Evolutionary conservation across 2,888 invertebrate genomes (phyloP).

Genomic region (Nemoura dubitans): DNA sequence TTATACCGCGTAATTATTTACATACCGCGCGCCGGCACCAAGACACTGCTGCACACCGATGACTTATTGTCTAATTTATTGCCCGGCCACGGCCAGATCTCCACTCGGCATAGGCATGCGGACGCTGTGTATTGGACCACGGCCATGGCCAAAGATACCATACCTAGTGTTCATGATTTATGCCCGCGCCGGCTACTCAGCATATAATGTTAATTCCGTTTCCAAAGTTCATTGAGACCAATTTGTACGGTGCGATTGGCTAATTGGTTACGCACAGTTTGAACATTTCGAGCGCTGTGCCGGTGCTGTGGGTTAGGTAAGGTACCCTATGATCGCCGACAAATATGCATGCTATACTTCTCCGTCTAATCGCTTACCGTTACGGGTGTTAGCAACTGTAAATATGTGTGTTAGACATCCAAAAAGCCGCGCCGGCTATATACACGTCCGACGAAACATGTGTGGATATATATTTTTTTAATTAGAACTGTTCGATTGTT

Average conservation of each 20-base stretch:
- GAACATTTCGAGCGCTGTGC: not conserved
- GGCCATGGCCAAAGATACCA: not conserved
- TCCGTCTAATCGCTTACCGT: not conserved
- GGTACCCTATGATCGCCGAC: not conserved
- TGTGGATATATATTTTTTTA: not conserved
- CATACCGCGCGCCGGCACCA: not conserved
- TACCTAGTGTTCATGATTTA: conserved; percentile 16
- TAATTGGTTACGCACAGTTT: conserved; percentile 47
- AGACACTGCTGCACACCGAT: conserved; percentile 12
- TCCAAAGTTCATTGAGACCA: conserved; percentile 45
- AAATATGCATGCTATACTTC: not conserved
- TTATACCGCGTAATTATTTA: not conserved
- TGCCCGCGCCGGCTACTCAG: not conserved
- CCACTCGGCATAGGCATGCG: not conserved
- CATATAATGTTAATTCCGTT: conserved; percentile 31
- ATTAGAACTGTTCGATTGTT: conserved; percentile 17
- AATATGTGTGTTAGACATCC: not conserved
- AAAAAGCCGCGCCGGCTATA: not conserved
- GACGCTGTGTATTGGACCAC: not conserved
- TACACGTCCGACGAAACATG: not conserved
- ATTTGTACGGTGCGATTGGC: conserved; percentile 45
- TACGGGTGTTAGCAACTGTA: conserved; percentile 14
- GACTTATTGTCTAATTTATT: conserved; percentile 7
- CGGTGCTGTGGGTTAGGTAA: not conserved
- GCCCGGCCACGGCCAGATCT: not conserved